Conservation (phyloP, 37 sponge, comb jelly and placozoan genomes). For the Beroe forskalii region DNA sequence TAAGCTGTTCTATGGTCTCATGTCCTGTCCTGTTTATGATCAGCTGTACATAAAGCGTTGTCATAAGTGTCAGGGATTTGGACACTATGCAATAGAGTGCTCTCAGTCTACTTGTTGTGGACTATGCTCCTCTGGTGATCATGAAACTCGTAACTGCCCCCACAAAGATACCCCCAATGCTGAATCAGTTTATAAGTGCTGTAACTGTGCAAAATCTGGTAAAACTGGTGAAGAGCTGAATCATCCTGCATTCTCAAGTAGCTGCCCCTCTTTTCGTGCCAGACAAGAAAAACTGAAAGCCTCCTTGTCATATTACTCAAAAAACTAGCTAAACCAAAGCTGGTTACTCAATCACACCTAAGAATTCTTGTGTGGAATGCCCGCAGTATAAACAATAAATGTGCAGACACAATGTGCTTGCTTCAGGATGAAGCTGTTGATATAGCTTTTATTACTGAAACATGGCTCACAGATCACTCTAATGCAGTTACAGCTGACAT, state of each 20-base stretch:
- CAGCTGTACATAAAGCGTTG: neutral
- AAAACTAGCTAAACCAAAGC: neutral
- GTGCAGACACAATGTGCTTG: neutral
- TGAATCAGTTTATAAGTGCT: neutral
- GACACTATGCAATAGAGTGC: neutral
- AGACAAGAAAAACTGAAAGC: neutral
- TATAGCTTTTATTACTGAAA: neutral
- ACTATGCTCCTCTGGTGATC: too few relatives aligned
- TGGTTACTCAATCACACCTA: neutral
- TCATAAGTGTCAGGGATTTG: neutral
- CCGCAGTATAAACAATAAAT: neutral
- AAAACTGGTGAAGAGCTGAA: neutral
- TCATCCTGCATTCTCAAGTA: neutral
- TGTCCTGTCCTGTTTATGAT: conserved; percentile 3
- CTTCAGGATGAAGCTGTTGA: too few relatives aligned
- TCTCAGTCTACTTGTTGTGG: conserved; percentile 3
- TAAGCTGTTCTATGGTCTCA: neutral
- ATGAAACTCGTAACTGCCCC: neutral
- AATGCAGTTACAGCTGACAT: neutral
- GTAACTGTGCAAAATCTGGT: neutral
- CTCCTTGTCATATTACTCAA: neutral
- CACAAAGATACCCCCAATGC: neutral
- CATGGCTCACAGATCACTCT: neutral
- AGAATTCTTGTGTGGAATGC: neutral
- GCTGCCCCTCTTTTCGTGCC: neutral